phyloP scores from a whole-genome alignment of 2,113 vertebrate genomes.

The Sterrhoptilus dennistouni region DNA sequence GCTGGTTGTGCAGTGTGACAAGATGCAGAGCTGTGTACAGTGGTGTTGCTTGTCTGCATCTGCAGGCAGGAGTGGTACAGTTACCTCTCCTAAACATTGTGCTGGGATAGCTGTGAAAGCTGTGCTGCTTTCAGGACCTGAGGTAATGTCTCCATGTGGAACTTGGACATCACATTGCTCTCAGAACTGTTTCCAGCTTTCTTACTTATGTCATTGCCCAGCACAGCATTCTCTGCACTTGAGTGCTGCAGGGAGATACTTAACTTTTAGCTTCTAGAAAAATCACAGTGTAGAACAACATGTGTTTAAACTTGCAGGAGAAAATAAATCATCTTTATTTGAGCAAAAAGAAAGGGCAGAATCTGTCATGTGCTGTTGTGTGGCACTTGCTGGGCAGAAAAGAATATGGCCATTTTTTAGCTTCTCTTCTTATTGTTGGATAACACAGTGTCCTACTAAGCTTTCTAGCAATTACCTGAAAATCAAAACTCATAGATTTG shows the following conservation, averaged over 20 bases:
- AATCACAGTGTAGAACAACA: not conserved
- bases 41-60: not conserved
- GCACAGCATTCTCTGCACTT: not conserved
- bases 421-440: not conserved
- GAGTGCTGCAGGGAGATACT: not conserved
- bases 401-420: not conserved
- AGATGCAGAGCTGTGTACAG: not conserved
- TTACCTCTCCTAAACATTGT: not conserved
- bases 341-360: not conserved
- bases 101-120: not conserved
- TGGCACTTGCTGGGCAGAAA: not conserved
- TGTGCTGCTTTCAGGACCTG: not conserved
- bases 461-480: not conserved
- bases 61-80: accelerated
- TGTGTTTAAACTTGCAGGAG: not conserved
- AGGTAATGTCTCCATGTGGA: not conserved
- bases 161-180: not conserved
- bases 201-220: not conserved
- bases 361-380: not conserved
- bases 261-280: not conserved
- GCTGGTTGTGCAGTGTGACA: not conserved
- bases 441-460: accelerated
- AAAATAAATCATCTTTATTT: not conserved
- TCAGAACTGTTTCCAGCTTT: not conserved
- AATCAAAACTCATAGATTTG: not conserved